These are phyloP conservation scores for Nothoprocta pentlandii DNA, from an alignment of 2,113 vertebrate species.

Conservation along the genomic window DNA sequence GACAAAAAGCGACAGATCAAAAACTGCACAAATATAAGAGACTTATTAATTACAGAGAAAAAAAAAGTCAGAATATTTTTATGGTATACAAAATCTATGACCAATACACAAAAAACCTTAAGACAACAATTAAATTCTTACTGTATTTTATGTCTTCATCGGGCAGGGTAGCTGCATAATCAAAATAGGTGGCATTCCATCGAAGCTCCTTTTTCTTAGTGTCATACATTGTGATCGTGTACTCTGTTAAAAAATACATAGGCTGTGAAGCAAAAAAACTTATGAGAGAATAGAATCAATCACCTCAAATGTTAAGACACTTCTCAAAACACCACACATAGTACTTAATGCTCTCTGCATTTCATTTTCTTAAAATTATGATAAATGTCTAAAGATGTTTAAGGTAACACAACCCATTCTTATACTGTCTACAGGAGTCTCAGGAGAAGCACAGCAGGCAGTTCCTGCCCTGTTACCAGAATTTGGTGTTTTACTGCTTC, in stretches of 20 bases:
- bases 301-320: neutral
- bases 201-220: slow-evolving; percentile 95
- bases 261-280: slow-evolving; percentile 58
- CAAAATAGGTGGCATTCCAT: slow-evolving; percentile 98
- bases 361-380: neutral
- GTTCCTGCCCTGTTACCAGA: neutral
- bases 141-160: slow-evolving; percentile 94
- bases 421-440: neutral
- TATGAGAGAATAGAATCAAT: neutral
- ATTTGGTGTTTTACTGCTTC: neutral
- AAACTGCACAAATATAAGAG: neutral
- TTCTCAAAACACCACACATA: neutral
- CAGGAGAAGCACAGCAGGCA: neutral
- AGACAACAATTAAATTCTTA: slow-evolving; percentile 73
- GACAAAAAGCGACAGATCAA: neutral
- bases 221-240: slow-evolving; percentile 99
- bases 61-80: neutral
- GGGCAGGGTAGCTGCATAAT: slow-evolving; percentile 93
- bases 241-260: slow-evolving; percentile 83
- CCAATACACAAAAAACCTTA: neutral
- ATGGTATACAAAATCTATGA: neutral
- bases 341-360: neutral
- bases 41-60: neutral
- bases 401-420: neutral
- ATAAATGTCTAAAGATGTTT: neutral